These are phyloP conservation scores for Encarsia formosa DNA, from an alignment of 2,888 invertebrate genomes.

Conservation along the genomic window DNA sequence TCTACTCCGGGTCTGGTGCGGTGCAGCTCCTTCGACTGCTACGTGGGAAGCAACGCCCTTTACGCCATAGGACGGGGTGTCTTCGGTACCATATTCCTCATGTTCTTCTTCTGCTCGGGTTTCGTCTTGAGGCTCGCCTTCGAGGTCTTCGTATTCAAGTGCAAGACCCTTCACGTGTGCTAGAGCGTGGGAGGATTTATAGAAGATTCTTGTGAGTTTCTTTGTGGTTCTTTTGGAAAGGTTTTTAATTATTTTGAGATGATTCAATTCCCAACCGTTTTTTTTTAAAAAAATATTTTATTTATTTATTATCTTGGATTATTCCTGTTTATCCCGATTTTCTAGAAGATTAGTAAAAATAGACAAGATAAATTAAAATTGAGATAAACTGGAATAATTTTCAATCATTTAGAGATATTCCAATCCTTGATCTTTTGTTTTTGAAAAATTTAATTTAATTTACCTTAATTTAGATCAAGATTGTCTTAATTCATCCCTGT, in stretches of 20 bases:
- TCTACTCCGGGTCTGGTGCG: constrained; percentile 1
- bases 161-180: constrained; percentile 21
- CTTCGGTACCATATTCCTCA: constrained; percentile 17
- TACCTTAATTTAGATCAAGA: too few species aligned
- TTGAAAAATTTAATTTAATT: too few species aligned
- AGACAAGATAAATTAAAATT: too few species aligned
- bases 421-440: too few species aligned
- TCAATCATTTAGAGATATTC: too few species aligned
- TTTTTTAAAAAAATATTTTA: too few species aligned
- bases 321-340: too few species aligned
- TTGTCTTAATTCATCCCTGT: too few species aligned
- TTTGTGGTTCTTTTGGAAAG: background rate
- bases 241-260: background rate
- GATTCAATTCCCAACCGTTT: too few species aligned
- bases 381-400: too few species aligned
- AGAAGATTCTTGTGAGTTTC: background rate
- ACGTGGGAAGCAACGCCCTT: constrained; percentile 3
- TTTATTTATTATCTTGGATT: too few species aligned
- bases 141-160: constrained; percentile 26
- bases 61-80: constrained; percentile 15
- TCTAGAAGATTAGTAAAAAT: too few species aligned
- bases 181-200: constrained; percentile 9
- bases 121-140: constrained; percentile 24
- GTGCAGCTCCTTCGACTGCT: background rate
- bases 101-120: constrained; percentile 27